Evolutionary conservation across 2,888 invertebrate genomes (phyloP), one percentile per base, ranked within the genome.

Genomic region (Chrysomela aeneicollis): DNA sequence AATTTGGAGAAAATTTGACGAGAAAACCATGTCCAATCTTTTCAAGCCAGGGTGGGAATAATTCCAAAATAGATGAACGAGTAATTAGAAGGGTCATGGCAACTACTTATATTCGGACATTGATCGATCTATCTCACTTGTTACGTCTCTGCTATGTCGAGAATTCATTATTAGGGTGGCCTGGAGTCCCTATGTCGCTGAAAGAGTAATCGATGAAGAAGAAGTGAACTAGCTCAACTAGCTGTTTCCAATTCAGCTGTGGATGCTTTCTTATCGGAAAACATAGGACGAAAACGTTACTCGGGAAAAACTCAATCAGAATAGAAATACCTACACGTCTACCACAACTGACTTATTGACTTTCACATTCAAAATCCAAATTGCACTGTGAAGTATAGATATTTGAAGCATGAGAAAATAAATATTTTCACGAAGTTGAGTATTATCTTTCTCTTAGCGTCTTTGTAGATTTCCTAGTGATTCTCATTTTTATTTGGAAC

Each of bases 1-100:
- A 69, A 71, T 71, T 72, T 73, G 72, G 69, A 71, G 69, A 67
- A 71, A 68, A 65, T 65, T 71, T 69, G 26, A 6, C 4, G 3
- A 5, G 6, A 6, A 5, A 26, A 26, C 26, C 26, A 26, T 26
- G 26, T 26, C 26, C 12, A 42, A 42, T 42, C 42, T n/a, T n/a
- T 42, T 42, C 42, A 42, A n/a, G 42, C 6, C 42, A 10, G 15
- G n/a, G n/a, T n/a, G n/a, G n/a, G 6, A 15, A 42, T 15, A 3
- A 42, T 42, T 42, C 12, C n/a, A 15, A 15, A 42, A 42, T 42
- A 6, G 26, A 3, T 26, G 15, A 42, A 42, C 42, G 42, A 15
- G 42, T 42, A 42, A 42, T 42, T 42, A 42, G 42, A 3, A 42
- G 42, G n/a, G 12, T 10, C 8, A 3, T 3, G n/a, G 42, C n/a